These are phyloP conservation scores for Indicator maculatus DNA, from an alignment of 2,113 vertebrate species.

Conservation along the genomic window DNA sequence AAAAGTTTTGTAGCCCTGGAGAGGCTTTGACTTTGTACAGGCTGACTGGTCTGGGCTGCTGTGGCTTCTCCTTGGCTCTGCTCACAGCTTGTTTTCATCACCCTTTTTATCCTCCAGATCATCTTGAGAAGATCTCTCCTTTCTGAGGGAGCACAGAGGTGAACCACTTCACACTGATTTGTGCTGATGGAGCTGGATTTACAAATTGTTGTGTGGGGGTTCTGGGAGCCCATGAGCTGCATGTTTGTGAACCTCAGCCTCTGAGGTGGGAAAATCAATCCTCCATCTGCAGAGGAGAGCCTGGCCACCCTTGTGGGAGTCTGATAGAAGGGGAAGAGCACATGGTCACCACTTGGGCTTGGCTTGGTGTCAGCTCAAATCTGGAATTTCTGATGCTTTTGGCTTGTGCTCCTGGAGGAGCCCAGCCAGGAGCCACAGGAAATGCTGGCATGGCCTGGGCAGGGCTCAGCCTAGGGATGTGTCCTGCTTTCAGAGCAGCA, in stretches of 20 bases:
- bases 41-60: neutral
- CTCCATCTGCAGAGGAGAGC: neutral
- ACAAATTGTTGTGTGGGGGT: neutral
- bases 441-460: neutral
- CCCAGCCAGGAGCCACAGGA: neutral
- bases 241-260: neutral
- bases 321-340: neutral
- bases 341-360: neutral
- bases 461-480: neutral
- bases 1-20: neutral
- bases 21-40: neutral
- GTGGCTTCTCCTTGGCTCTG: neutral
- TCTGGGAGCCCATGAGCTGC: neutral
- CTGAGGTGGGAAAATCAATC: neutral
- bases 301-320: neutral
- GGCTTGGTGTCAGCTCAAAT: neutral
- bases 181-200: fast-evolving
- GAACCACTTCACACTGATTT: fast-evolving
- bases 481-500: neutral
- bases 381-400: neutral
- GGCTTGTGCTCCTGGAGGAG: neutral
- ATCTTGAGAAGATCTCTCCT: neutral
- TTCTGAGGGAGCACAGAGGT: neutral
- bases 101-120: neutral
- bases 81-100: neutral